Evolutionary conservation across 2,888 invertebrate species (phyloP).

Genomic region (Graphium colonna): DNA sequence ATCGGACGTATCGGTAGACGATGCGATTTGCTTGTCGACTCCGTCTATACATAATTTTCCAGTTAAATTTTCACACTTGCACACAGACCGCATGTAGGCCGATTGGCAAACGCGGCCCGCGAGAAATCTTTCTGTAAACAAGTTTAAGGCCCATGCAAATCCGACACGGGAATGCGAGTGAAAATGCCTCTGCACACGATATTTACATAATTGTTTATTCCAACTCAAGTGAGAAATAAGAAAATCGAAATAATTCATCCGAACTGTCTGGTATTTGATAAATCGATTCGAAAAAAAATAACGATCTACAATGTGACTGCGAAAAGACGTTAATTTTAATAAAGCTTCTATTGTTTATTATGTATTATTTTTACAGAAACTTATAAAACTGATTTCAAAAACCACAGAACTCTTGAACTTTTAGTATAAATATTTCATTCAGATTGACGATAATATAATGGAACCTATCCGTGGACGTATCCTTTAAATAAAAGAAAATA

Average conservation of each 20-base stretch:
- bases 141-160: slow-evolving; percentile 60
- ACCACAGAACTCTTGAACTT: no score
- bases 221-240: slow-evolving; percentile 23
- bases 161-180: slow-evolving; percentile 46
- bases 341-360: no score
- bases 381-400: no score
- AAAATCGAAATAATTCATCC: slow-evolving; percentile 4
- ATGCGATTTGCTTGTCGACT: slow-evolving; percentile 7
- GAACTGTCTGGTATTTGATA: background rate
- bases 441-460: no score
- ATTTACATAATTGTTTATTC: slow-evolving; percentile 42
- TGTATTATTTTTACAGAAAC: no score
- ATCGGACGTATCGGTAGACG: background rate
- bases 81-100: slow-evolving; percentile 54
- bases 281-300: slow-evolving; percentile 3
- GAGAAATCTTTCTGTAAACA: slow-evolving; percentile 63
- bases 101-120: slow-evolving; percentile 39
- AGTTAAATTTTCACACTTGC: slow-evolving; percentile 35
- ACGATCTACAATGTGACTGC: background rate
- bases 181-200: slow-evolving; percentile 35
- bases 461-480: no score
- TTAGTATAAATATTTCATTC: no score
- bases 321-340: no score
- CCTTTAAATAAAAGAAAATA: no score
- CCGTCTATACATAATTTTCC: slow-evolving; percentile 26